Evolutionary conservation across 2,797 vertebrate species (phyloP).

Genomic region (Ataeniobius toweri): DNA sequence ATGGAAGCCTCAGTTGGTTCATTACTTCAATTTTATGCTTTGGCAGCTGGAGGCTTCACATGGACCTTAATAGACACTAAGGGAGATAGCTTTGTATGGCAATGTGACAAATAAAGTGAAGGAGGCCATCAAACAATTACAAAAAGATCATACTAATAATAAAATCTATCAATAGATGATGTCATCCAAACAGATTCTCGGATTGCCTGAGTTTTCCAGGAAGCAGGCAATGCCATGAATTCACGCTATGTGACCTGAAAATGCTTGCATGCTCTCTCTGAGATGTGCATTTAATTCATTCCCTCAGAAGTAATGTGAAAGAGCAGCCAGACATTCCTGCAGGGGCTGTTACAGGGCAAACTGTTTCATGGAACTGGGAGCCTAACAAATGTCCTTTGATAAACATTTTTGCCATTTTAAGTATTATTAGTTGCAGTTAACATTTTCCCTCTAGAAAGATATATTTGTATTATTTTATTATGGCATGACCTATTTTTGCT

Average conservation of each 20-base stretch:
- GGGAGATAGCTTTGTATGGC: neutral
- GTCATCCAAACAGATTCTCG: neutral
- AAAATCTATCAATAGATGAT: neutral
- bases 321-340: conserved; percentile 63
- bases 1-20: conserved; percentile 10
- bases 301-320: conserved; percentile 68
- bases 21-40: conserved; percentile 10
- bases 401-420: conserved; percentile 32
- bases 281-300: conserved; percentile 56
- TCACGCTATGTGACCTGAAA: conserved; percentile 37
- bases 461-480: neutral
- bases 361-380: conserved; percentile 41
- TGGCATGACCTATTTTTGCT: conserved; percentile 25
- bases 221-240: conserved; percentile 23
- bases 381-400: conserved; percentile 52
- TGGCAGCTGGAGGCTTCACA: conserved; percentile 5
- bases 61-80: conserved; percentile 1
- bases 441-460: neutral
- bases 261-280: conserved; percentile 53
- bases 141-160: neutral
- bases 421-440: conserved; percentile 5
- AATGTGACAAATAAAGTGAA: neutral
- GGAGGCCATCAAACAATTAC: neutral
- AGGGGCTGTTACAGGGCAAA: conserved; percentile 47
- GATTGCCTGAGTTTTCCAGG: conserved; percentile 2